Conservation (phyloP, 2,113 vertebrate species). For the Triplophysa siluroides region DNA sequence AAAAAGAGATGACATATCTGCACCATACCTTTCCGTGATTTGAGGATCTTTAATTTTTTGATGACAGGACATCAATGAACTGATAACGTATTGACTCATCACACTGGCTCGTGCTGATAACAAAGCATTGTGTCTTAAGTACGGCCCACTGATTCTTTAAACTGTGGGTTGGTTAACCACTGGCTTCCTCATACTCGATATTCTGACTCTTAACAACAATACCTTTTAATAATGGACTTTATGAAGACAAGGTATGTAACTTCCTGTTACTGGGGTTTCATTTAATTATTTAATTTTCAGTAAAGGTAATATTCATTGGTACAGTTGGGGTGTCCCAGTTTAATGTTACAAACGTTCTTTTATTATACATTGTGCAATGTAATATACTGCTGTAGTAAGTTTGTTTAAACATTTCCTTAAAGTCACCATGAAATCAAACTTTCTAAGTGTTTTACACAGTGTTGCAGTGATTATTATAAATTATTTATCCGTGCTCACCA, state of each 20-base stretch:
- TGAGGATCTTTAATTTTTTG: background rate
- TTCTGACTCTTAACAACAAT: slow-evolving; percentile 22
- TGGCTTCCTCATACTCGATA: slow-evolving; percentile 15
- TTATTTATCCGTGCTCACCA: too few species aligned
- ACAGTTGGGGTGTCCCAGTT: too few species aligned
- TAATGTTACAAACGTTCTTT: too few species aligned
- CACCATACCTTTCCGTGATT: background rate
- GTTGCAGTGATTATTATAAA: too few species aligned
- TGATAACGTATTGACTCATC: slow-evolving; percentile 15
- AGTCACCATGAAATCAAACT: too few species aligned
- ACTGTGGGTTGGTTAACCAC: background rate
- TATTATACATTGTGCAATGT: background rate
- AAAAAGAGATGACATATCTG: background rate
- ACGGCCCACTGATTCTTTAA: slow-evolving; percentile 18
- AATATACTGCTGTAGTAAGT: background rate
- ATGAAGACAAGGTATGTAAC: background rate
- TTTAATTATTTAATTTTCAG: background rate
- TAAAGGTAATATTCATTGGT: background rate
- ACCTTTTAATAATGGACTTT: background rate
- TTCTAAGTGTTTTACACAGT: too few species aligned
- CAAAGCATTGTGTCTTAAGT: slow-evolving; percentile 2
- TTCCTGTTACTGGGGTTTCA: background rate
- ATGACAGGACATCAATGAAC: background rate
- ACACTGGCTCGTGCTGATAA: slow-evolving; percentile 8
- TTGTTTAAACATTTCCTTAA: too few species aligned